phyloP scores from a whole-genome alignment of 1,140 invertebrate species.

The Drosophila pseudoananassae region DNA sequence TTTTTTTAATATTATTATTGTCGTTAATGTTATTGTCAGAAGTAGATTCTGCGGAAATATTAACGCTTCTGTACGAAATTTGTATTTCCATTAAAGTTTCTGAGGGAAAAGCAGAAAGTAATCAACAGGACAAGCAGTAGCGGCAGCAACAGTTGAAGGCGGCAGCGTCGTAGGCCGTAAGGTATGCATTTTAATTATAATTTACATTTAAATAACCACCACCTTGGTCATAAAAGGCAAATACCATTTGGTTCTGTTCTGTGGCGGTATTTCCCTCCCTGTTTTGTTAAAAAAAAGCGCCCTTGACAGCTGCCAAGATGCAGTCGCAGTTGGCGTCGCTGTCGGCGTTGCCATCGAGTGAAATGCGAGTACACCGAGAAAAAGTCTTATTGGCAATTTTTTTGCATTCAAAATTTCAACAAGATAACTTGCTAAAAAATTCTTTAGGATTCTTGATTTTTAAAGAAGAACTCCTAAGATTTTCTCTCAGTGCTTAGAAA shows the following conservation, averaged over 20 bases:
- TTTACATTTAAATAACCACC: not conserved
- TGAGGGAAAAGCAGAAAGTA: not conserved
- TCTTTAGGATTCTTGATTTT: no score
- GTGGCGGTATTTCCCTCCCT: slow-evolving; percentile 1
- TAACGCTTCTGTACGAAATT: not conserved
- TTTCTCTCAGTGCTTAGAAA: slow-evolving; percentile 24
- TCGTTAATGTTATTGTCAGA: slow-evolving; percentile 15
- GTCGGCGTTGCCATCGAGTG: slow-evolving; percentile 33
- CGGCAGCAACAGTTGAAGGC: slow-evolving; percentile 52
- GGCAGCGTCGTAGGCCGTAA: slow-evolving; percentile 61
- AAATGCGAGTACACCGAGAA: slow-evolving; percentile 59
- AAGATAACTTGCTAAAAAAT: no score
- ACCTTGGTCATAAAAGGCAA: not conserved
- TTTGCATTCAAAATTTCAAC: no score
- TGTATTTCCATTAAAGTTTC: not conserved
- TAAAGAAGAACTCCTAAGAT: no score
- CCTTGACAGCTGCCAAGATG: slow-evolving; percentile 66
- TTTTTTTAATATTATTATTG: slow-evolving; percentile 8
- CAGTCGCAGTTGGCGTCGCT: slow-evolving; percentile 31
- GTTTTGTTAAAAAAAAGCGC: slow-evolving; percentile 47
- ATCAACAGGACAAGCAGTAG: slow-evolving; percentile 20
- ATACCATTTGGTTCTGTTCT: slow-evolving; percentile 5
- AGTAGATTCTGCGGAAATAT: slow-evolving; percentile 24
- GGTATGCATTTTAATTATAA: slow-evolving; percentile 25
- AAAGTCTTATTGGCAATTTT: not conserved